Evolutionary conservation across 2,888 invertebrate species (phyloP).

Genomic region (Mactromeris polynyma): DNA sequence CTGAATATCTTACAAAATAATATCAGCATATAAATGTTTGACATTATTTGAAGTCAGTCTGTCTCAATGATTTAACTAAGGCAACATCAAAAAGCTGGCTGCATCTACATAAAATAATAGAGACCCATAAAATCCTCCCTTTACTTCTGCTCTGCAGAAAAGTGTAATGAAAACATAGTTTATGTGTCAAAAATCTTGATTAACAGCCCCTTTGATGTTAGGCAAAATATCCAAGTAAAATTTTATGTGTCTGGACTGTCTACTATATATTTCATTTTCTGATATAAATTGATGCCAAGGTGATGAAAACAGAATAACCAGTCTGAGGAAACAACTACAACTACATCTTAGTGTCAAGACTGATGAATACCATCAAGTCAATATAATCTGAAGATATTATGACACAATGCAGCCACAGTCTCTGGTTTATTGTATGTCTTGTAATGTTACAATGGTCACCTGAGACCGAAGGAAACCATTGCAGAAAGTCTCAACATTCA

Average conservation of each 20-base stretch:
- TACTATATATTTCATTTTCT: conserved; percentile 11
- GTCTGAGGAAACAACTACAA: not conserved
- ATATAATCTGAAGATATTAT: not conserved
- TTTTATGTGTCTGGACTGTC: conserved; percentile 20
- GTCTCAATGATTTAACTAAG: not conserved
- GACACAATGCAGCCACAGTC: not conserved
- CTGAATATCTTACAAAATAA: not conserved
- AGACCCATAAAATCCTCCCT: not conserved
- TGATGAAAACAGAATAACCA: conserved; percentile 11
- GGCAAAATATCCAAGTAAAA: conserved; percentile 5
- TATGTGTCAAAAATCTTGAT: conserved; percentile 16
- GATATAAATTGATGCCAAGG: not conserved
- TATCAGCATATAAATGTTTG: not conserved
- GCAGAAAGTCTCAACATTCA: not conserved
- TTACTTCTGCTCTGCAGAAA: not conserved
- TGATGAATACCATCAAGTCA: conserved; percentile 7
- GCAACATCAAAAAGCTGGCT: not conserved
- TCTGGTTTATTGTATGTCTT: not conserved
- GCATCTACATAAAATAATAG: not conserved
- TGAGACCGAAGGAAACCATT: not conserved
- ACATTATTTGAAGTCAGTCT: not conserved
- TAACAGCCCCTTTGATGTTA: conserved; percentile 1
- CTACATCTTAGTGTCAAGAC: conserved; percentile 4
- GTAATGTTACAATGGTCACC: not conserved
- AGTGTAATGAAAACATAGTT: not conserved